phyloP scores from a whole-genome alignment of 2,797 vertebrate species.

The Streptopelia turtur region DNA sequence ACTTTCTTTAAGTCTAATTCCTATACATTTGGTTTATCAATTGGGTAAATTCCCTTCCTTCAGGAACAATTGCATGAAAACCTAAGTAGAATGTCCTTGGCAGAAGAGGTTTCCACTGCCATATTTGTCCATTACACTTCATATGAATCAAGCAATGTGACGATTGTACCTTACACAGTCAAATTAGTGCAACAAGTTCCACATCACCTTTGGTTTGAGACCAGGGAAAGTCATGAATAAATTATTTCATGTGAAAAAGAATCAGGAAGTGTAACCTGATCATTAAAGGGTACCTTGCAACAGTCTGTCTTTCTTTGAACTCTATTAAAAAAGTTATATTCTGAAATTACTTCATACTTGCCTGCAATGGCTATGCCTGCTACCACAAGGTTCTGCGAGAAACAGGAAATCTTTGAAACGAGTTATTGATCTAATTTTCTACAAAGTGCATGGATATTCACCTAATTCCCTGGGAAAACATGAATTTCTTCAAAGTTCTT shows the following conservation, averaged over 20 bases:
- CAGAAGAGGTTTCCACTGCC: background rate
- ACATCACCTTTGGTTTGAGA: background rate
- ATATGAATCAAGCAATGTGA: background rate
- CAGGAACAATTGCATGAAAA: background rate
- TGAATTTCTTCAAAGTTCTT: background rate
- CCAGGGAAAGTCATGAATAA: background rate
- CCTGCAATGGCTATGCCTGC: background rate
- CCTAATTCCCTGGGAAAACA: background rate
- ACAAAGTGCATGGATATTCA: background rate
- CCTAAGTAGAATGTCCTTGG: background rate
- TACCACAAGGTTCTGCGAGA: background rate
- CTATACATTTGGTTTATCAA: background rate
- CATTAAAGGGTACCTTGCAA: background rate
- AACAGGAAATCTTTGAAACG: background rate
- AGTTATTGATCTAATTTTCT: background rate
- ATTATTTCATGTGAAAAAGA: background rate
- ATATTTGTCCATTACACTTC: background rate
- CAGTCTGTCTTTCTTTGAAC: background rate
- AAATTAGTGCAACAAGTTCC: background rate
- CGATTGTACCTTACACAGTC: accelerated
- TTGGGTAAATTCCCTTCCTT: background rate
- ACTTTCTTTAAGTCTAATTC: background rate
- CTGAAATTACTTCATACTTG: background rate
- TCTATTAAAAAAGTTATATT: background rate
- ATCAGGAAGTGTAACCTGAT: background rate